Base-by-base conservation (phyloP, 2,888 invertebrate genomes). In the Drosophila neonasuta region DNA sequence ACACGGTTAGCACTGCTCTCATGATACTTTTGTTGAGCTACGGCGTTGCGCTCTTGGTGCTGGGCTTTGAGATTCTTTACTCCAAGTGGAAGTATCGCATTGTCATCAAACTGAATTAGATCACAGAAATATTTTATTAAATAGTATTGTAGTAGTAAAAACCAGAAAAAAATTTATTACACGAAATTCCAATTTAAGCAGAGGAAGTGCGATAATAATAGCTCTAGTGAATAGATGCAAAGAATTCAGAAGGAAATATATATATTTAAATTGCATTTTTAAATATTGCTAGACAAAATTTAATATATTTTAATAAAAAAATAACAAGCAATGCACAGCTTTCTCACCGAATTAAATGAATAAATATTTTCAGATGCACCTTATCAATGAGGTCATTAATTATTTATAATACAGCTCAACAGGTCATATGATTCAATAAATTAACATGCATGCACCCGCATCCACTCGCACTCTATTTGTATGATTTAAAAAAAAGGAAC, bases 1-100 rank as follows among this genome's bases (percentile, higher is more conserved):
- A 90, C 29, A 94, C 94, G 80, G 93, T 94, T 78, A 92, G 92
- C 39, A 92, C 92, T 63, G 93, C 93, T 0, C 89, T 94, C 11
- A 82, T 93, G 13, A 90, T 92, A 48, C 89, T 94, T 7, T 79
- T 90, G 2, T 80, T 91, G 2, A 94, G 94, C 20, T 89, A 92
- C 76, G 71, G 90, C 15, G 74, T 90, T 90, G 24, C 45, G 90
- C 5, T 90, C 29, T 63, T 89, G 59, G 87, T 87, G 45, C 77
- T 90, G 57, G 77, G 71, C 54, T 63, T 87, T 42, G 90, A 90
- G 81, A 87, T 89, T 9, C 70, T 82, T 2, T 77, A 76, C 20
- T 57, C 56, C 9, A 79, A 65, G 39, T 83, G 68, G 79, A 39
- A 77, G 10, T 34, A 52, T 13, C 62, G 51, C 17, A 62, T 66